Base-by-base conservation (phyloP, 2,113 vertebrate genomes). In the Microcebus tavaratra region DNA sequence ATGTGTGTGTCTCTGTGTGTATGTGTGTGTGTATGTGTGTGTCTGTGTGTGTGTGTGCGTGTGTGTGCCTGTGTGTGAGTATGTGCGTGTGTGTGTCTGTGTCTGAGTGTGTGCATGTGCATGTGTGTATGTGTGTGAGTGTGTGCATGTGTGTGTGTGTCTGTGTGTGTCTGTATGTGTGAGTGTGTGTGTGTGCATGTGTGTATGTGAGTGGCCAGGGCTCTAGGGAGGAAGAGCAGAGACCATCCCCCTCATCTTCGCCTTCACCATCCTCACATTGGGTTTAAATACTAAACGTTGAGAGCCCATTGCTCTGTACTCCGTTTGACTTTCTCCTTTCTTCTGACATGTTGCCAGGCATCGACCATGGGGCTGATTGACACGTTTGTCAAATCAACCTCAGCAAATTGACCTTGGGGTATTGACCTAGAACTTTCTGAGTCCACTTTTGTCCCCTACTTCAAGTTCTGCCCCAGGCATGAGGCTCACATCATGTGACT, bases 221-320 rank as follows among this genome's bases (percentile, higher is more conserved):
- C 59, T 10, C 59, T 61, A 61, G 68, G n/a, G 2, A 79, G 21
- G 72, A 82, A 53, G 13, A 21, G 4, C 2, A 18, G 31, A 82
- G 36, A 12, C 2, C 3, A 89, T 4, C 0, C 23, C 12, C 13
- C 14, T 63, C 12, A 18, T 75, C 10, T 25, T 50, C 42, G 34
- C 9, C 18, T 55, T 65, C 1, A 17, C 5, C 8, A 21, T 4
- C 7, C 5, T 3, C 1, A 45, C 0, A 3, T 85, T 8, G 29
- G 15, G 48, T 3, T 61, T 36, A 36, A 1, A 45, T 20, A 79
- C 29, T 23, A 14, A 55, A 73, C 57, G 36, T 0, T 55, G 50
- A n/a, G 18, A 63, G 6, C 2, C 0, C 20, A 17, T 25, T 85
- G 21, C 31, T 92, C 17, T 70, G 25, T 21, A 50, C 1, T 80